Evolutionary conservation across 1,140 invertebrate species (phyloP), one percentile per base, ranked within the genome.

Genomic region (Triops longicaudatus): DNA sequence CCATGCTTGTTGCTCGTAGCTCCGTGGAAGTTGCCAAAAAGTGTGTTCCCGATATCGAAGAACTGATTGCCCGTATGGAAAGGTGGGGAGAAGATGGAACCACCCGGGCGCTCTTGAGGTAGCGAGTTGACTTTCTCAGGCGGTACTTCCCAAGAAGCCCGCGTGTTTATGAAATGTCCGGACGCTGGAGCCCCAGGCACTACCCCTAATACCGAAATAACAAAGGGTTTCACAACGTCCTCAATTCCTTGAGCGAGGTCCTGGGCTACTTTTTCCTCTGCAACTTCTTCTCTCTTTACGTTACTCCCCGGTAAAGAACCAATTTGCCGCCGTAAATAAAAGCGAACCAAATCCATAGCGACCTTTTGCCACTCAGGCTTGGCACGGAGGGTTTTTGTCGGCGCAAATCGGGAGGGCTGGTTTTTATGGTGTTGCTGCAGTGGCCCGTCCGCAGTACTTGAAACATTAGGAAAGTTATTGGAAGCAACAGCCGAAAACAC

Each of bases 191-290:
- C 72, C 9, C 76, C 76, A 12, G 76, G 76, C 11, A 77, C 76
- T 11, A 77, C 76, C 1, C 76, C 76, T 27, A 77, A 77, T 11
- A 77, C 72, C 1, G 76, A 77, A 26, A 77, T 37, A 28, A 77
- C 28, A 26, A 77, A 71, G 5, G 76, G 76, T 26, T 73, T 74
- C 3, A 27, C 73, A 6, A 73, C 72, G 37, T 73, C 31, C 44
- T 77, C 76, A n/a, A 77, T 44, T 42, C 43, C 73, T 37, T 72
- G 31, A 17, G 76, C 71, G 26, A 77, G 22, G 37, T 44, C 73
- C 9, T 73, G 72, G 11, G 76, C 72, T 28, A 44, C 31, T 17
- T 73, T 77, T 31, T 28, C 72, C 1, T 72, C 72, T 17, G 73
- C 76, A 17, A 17, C 26, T 2, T 44, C 43, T 42, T 73, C 43